These are phyloP conservation scores for Sitta carolinensis DNA, from an alignment of 2,797 vertebrate genomes.

Conservation along the genomic window DNA sequence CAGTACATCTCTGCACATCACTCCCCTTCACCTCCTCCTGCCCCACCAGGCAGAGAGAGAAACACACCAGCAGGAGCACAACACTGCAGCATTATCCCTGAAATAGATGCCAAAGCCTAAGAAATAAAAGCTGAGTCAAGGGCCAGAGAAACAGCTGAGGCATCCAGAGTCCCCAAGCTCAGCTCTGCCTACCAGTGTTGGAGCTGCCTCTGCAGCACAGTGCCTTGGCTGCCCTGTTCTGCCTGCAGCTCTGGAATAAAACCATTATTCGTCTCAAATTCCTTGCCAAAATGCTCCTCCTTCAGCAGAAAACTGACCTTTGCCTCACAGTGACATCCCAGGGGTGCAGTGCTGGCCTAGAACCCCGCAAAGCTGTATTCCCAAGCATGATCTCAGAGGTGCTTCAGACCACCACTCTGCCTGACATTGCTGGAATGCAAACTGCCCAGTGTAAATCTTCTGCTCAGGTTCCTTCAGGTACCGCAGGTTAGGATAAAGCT, in stretches of 20 bases:
- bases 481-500: background rate
- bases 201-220: background rate
- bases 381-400: background rate
- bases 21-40: background rate
- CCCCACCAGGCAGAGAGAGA: background rate
- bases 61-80: accelerated
- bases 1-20: background rate
- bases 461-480: background rate
- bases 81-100: accelerated
- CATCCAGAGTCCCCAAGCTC: background rate
- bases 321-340: background rate
- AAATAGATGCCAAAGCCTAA: background rate
- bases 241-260: background rate
- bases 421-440: background rate
- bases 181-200: background rate
- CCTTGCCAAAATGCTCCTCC: background rate
- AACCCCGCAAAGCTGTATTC: background rate
- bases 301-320: background rate
- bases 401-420: background rate
- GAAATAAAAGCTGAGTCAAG: background rate
- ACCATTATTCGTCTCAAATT: background rate
- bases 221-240: background rate
- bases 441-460: background rate
- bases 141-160: background rate
- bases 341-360: background rate